Base-by-base conservation (phyloP, 2,113 vertebrate species). In the Strigops habroptila region DNA sequence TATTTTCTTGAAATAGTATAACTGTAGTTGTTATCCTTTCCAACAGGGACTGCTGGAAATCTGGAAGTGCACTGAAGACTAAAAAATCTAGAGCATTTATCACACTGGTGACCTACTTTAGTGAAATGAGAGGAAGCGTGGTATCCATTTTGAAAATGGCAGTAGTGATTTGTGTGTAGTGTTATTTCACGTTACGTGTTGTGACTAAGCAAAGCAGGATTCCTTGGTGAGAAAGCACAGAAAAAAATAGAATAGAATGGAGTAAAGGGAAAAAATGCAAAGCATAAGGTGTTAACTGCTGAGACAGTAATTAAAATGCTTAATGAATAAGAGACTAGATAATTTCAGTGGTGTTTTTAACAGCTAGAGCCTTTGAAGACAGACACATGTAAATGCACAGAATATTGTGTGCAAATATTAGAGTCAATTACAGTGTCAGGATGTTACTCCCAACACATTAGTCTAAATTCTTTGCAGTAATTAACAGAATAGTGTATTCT, bases 291-390 rank as follows among this genome's bases (percentile, higher is more conserved):
- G 83, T 81, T 93, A 91, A 82, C 43, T 73, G 39, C 21, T 8
- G 48, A 86, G 64, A 48, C 21, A 69, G n/a, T 93, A 85, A 96
- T 96, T 94, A 96, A 91, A 86, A 95, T 86, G 53, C 73, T 80
- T 80, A 23, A 43, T 83, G 79, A 93, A 83, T 77, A 77, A 93
- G 59, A 82, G 23, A 55, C 46, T 77, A 63, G 52, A 35, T 84
- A 68, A 93, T 91, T 88, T 91, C 46, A 63, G 23, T 82, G 41
- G 28, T 37, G 3, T 27, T 95, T 94, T 90, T 83, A 82, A 71
- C 16, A 86, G 31, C 41, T 86, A 48, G 53, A 74, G 35, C 30
- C 75, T 86, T 65, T 86, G 46, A 87, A 74, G 44, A 67, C 53
- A 88, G 83, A 59, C 33, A 69, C 22, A 55, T 7, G 19, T 46